Conservation (phyloP, 2,113 vertebrate genomes). For the Phyllostomus hastatus region DNA sequence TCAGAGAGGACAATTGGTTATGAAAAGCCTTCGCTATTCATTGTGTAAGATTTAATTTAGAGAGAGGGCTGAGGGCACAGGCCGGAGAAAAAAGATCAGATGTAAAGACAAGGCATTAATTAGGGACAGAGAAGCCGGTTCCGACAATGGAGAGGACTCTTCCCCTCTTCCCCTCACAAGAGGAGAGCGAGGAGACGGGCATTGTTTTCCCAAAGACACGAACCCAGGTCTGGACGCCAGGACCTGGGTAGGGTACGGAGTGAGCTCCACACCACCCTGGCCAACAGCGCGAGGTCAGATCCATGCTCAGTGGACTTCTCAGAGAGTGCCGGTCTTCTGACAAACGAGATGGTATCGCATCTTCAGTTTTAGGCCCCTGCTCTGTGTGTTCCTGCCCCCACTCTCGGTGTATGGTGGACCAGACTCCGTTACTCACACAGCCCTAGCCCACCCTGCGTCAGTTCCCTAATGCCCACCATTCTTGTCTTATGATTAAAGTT, state of each 20-base stretch:
- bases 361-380: background rate
- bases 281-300: background rate
- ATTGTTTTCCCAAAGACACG: constrained; percentile 47
- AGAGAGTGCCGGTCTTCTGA: background rate
- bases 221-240: background rate
- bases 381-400: background rate
- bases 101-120: constrained; percentile 75
- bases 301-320: background rate
- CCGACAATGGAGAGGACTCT: constrained; percentile 44
- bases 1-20: constrained; percentile 70
- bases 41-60: constrained; percentile 75
- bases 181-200: constrained; percentile 13
- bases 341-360: background rate
- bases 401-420: background rate
- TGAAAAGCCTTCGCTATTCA: constrained; percentile 68
- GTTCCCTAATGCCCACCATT: background rate
- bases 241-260: constrained; percentile 1
- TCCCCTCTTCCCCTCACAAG: background rate
- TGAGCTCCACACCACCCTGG: background rate
- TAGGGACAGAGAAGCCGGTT: constrained; percentile 57
- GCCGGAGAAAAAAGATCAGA: constrained; percentile 61
- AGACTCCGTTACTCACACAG: background rate
- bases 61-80: constrained; percentile 62
- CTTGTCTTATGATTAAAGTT: background rate
- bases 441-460: background rate